phyloP scores from a whole-genome alignment of 1,140 invertebrate genomes.

The Pinna nobilis region DNA sequence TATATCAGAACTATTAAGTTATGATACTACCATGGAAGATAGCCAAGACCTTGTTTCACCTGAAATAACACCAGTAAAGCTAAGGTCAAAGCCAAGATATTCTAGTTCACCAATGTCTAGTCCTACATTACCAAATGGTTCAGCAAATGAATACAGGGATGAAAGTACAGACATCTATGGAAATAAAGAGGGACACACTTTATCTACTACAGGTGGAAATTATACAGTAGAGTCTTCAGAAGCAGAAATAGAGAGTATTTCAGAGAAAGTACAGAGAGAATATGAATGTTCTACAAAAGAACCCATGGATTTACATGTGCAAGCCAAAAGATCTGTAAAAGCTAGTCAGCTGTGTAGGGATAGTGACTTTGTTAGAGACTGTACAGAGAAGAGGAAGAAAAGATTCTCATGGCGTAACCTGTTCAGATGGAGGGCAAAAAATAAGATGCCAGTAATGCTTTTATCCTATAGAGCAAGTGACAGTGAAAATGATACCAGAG shows the following conservation, averaged over 20 bases:
- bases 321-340: not conserved
- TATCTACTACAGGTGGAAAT: conserved; percentile 3
- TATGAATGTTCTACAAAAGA: conserved; percentile 5
- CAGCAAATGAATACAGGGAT: not conserved
- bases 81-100: conserved; percentile 22
- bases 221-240: not conserved
- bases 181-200: not conserved
- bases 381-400: conserved; percentile 25
- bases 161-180: not conserved
- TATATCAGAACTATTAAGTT: conserved; percentile 25
- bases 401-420: conserved; percentile 30
- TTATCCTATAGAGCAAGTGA: conserved; percentile 19
- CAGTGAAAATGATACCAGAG: too few relatives aligned
- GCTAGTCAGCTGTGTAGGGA: not conserved
- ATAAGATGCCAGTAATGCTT: conserved; percentile 22
- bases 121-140: not conserved
- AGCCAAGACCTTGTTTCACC: conserved; percentile 12
- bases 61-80: conserved; percentile 2
- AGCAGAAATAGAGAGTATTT: not conserved
- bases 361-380: not conserved
- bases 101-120: conserved; percentile 45
- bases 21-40: conserved; percentile 28
- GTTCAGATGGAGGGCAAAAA: conserved; percentile 14
- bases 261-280: not conserved
- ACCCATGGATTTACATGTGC: not conserved